Evolutionary conservation across 2,797 vertebrate genomes (phyloP), one percentile per base, ranked within the genome.

Genomic region (Chloroceryle amazona): DNA sequence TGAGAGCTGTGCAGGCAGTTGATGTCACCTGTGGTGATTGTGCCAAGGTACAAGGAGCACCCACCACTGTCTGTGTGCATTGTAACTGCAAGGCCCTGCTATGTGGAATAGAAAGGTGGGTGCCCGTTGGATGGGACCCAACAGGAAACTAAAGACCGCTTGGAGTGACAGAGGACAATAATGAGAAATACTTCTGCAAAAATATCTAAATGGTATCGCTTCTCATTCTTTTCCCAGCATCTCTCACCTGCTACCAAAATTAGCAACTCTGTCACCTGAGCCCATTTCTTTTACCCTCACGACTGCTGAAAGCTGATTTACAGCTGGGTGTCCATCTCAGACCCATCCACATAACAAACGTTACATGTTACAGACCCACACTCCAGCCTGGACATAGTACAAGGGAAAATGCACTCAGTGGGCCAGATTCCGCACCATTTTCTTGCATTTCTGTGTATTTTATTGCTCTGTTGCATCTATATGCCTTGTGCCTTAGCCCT

Each of bases 281-380:
- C 33, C 39, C 25, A 33, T 8, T 5, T 52, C 47, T 72, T 46
- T 3, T 10, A 37, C 6, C 7, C 2, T 19, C 47, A 46, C 23
- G 51, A 47, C 37, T 46, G 19, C 28, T 42, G 17, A 13, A 23
- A 47, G 26, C n/a, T 23, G 62, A 7, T 11, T 25, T 41, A 17
- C 67, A 60, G 51, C 35, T 3, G 11, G 2, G n/a, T 51, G 44
- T 75, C 37, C 22, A 3, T 3, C 41, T 22, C 14, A 6, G 44
- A 33, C 11, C 21, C 37, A 44, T 6, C 35, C 37, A 31, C 1
- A 0, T 3, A 47, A 12, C n/a, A n/a, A 31, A 11, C 6, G 6
- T 14, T 9, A 14, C 0, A 0, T 3, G 21, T 6, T 13, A 39
- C 31, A 49, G 62, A 55, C 14, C 5, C 74, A 5, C 6, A 0